Base-by-base conservation (phyloP, 2,888 invertebrate species). In the Synanthedon formicaeformis region DNA sequence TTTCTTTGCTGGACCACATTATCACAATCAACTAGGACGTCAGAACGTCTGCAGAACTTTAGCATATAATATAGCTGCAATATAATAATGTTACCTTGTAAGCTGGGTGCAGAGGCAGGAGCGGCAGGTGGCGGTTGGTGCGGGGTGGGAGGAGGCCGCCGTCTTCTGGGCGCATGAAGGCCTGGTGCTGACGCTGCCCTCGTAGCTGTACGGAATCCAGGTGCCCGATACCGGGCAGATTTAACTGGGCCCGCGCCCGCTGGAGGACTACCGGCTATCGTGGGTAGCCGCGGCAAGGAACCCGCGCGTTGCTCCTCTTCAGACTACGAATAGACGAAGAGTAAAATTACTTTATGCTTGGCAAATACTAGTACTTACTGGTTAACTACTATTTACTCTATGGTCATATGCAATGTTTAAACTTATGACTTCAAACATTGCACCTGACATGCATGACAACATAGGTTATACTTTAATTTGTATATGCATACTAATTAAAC, bases 181-280 rank as follows among this genome's bases (percentile, higher is more conserved):
- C 94, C 94, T 2, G 93, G 93, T 0, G 93, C 93, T 14, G 93
- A 93, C 8, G 92, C 91, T 0, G 94, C 92, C 40, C 94, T 86
- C 61, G 94, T 94, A 0, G 93, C 92, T 49, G 93, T 90, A 41
- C 91, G 90, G 80, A 93, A 93, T 1, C 94, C 95, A 0, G 96
- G 95, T 1, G 96, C 95, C 4, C 96, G 88, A 75, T 96, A 96
- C 45, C 96, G 88, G 48, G 96, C 96, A 52, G 95, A 96, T 73
- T 96, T 96, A 50, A 94, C 95, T 58, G 92, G 78, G 48, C 89
- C 89, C 3, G 86, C 94, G 54, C 92, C 76, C 45, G 78, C 85
- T 3, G 88, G 80, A 69, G 76, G 64, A 73, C 88, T 64, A 6
- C 75, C 81, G 11, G 81, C 75, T 60, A 85, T 70, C 1, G 86